Percentiles rank a stretch among this genome's conserved stretches.
phyloP scores from a whole-genome alignment of 1,140 invertebrate species.

The Macrotrachela quadricornifera region DNA sequence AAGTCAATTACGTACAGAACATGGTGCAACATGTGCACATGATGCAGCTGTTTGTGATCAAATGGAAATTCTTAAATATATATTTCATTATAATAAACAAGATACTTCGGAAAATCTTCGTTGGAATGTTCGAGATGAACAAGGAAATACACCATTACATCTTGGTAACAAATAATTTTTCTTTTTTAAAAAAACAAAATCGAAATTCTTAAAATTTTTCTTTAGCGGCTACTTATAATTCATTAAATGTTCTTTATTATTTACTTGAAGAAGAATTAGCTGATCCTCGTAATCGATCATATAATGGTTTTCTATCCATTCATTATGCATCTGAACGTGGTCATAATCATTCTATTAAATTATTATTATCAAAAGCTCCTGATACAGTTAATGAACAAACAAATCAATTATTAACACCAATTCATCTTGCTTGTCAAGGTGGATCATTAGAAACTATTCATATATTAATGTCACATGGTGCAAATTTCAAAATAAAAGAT shows the following conservation, averaged over 20 bases:
- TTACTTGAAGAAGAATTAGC: too few relatives aligned
- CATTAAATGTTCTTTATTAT: too few relatives aligned
- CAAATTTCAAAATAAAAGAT: background rate
- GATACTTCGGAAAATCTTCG: background rate
- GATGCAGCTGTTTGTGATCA: constrained; percentile 1
- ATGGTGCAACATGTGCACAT: constrained; percentile 1
- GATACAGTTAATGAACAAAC: background rate
- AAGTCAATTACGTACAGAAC: background rate
- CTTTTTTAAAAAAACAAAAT: too few relatives aligned
- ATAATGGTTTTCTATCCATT: too few relatives aligned
- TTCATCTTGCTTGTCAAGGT: constrained; percentile 4
- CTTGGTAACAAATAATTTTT: too few relatives aligned
- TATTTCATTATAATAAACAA: background rate
- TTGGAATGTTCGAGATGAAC: background rate
- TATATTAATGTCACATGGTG: background rate
- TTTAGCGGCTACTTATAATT: too few relatives aligned
- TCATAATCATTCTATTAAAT: too few relatives aligned
- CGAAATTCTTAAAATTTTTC: too few relatives aligned
- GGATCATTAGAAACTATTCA: background rate
- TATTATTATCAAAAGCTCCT: background rate
- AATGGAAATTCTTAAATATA: background rate
- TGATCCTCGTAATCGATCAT: too few relatives aligned
- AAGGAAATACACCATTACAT: background rate
- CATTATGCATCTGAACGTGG: too few relatives aligned
- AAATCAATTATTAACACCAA: background rate